Conservation (phyloP, 2,113 vertebrate genomes). For the Hydropotes inermis region DNA sequence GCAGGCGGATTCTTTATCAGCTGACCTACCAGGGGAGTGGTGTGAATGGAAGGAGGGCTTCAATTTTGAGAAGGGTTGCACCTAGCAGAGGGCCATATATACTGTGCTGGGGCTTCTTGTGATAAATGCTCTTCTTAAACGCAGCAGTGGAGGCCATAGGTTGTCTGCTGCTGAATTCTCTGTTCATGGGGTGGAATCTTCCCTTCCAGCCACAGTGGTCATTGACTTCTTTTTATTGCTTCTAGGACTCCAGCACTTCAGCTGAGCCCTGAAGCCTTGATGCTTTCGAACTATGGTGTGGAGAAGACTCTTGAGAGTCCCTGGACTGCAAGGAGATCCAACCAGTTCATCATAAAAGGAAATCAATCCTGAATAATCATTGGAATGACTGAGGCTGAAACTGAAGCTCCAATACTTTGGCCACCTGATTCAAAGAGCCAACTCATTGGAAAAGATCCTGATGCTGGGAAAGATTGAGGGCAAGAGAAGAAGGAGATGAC, state of each 20-base stretch:
- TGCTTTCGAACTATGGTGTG: background rate
- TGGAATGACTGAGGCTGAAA: no score
- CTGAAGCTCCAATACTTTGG: no score
- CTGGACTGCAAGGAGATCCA: no score
- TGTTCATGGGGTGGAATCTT: background rate
- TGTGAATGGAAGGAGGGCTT: background rate
- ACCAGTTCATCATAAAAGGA: no score
- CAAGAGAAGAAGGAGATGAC: no score
- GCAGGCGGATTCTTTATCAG: background rate
- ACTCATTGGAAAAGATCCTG: no score
- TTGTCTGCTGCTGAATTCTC: background rate
- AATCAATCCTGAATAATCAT: no score
- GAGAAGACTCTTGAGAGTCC: no score
- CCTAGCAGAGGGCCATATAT: rapidly evolving
- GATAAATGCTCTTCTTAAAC: background rate
- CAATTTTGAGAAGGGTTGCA: background rate
- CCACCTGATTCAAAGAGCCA: no score
- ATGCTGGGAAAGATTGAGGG: no score
- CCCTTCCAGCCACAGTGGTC: background rate
- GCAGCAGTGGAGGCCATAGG: rapidly evolving
- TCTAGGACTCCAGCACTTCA: background rate
- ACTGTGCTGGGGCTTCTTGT: background rate
- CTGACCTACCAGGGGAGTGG: background rate
- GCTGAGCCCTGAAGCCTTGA: background rate
- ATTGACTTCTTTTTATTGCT: background rate